Base-by-base conservation (phyloP, 2,113 vertebrate genomes). In the Illadopsis cleaveri region DNA sequence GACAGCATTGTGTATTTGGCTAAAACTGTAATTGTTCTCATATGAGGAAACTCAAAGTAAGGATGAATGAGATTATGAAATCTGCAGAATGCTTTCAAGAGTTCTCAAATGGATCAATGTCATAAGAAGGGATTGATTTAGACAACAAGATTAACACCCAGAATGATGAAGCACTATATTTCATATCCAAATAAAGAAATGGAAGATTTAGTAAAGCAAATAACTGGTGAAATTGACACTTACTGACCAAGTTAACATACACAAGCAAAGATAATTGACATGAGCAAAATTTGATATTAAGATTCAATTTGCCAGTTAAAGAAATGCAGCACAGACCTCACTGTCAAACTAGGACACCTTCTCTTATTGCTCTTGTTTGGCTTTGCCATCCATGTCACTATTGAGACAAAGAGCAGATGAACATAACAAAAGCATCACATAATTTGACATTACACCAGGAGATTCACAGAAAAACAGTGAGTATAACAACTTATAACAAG, bases 11-110 rank as follows among this genome's bases (percentile, higher is more conserved):
- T 87, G 65, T 92, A 57, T 85, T 89, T 90, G 62, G 24, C 58
- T 90, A 77, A 91, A 93, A 79, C 66, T 82, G 2, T 87, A 87
- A 95, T 94, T 90, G 85, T 73, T 95, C 71, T 95, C 90, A 93
- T 84, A 94, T 89, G 82, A 94, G 30, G n/a, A 79, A 89, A 84
- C 35, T n/a, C 80, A 66, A 89, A 94, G 54, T 25, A 40, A 89
- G 71, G 54, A 90, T 85, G 56, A 94, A 70, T 44, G 62, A 77
- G 76, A 56, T 22, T 61, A 89, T 45, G 22, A 91, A 73, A 70
- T 64, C 30, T 66, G 38, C 65, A 72, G 82, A 95, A 85, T 57
- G 31, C 82, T 87, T 90, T 91, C 50, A 93, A 94, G 87, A 86
- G 54, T 50, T 70, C 75, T 71, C 82, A 94, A 66, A 76, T 17